Evolutionary conservation across 2,888 invertebrate species (phyloP).

Genomic region (Spatulosminthurus flaviceps): DNA sequence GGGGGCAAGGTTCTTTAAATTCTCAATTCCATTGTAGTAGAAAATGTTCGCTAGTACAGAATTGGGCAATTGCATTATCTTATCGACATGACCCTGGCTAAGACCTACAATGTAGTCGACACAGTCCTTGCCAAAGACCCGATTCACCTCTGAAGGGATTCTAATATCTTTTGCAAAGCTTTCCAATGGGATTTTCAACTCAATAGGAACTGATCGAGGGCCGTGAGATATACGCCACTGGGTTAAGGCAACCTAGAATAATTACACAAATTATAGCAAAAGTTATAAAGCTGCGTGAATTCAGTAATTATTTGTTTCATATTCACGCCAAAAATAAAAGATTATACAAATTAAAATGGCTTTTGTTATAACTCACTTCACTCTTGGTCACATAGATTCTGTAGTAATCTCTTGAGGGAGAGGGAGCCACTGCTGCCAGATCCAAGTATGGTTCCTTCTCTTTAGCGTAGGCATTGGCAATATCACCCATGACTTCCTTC

Average conservation of each 20-base stretch:
- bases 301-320: neutral
- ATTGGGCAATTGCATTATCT: constrained; percentile 43
- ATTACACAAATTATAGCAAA: neutral
- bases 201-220: constrained; percentile 32
- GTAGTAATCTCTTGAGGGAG: constrained; percentile 49
- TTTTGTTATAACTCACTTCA: constrained; percentile 13
- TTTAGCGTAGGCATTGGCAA: neutral
- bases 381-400: constrained; percentile 45
- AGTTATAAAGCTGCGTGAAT: no score
- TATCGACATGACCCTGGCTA: constrained; percentile 42
- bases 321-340: neutral
- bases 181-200: constrained; percentile 41
- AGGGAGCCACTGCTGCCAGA: constrained; percentile 41
- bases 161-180: constrained; percentile 31
- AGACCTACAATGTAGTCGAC: constrained; percentile 39
- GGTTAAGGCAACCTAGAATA: constrained; percentile 42
- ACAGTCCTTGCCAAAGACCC: constrained; percentile 46
- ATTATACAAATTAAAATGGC: neutral
- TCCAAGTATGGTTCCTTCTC: constrained; percentile 41
- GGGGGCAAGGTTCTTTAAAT: constrained; percentile 43
- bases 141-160: constrained; percentile 44
- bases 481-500: neutral
- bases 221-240: constrained; percentile 48
- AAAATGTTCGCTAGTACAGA: constrained; percentile 35
- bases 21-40: constrained; percentile 37